Conservation (phyloP, 2,888 invertebrate genomes). For the Caenorhabditis macrosperma region DNA sequence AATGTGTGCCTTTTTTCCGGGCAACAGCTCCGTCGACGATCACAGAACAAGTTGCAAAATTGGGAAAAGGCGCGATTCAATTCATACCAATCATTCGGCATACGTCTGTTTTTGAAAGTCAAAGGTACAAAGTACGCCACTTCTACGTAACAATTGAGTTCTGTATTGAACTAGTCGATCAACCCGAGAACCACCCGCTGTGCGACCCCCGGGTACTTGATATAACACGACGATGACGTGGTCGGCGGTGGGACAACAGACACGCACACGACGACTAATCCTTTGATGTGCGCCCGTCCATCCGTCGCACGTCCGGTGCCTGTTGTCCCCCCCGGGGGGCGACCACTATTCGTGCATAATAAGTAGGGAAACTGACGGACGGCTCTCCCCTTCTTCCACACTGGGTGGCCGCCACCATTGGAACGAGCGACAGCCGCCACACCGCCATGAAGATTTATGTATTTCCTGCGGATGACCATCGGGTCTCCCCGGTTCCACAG, state of each 20-base stretch:
- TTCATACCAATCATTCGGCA: constrained; percentile 11
- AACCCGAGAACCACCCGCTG: constrained; percentile 29
- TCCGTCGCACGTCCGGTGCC: constrained; percentile 29
- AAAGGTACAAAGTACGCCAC: constrained; percentile 22
- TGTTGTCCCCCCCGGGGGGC: constrained; percentile 1
- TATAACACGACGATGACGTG: constrained; percentile 39
- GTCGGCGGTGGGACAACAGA: constrained; percentile 3
- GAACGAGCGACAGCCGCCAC: constrained; percentile 28
- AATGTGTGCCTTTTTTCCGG: constrained; percentile 47
- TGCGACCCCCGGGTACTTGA: constrained; percentile 34
- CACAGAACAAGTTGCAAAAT: constrained; percentile 53
- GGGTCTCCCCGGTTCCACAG: not conserved
- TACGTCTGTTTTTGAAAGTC: constrained; percentile 5
- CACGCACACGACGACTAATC: constrained; percentile 43
- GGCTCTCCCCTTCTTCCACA: constrained; percentile 20
- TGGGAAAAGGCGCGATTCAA: constrained; percentile 34
- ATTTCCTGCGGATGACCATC: constrained; percentile 26
- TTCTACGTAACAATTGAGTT: constrained; percentile 35
- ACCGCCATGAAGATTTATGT: constrained; percentile 42
- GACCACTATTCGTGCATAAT: constrained; percentile 41
- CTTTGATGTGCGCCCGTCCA: constrained; percentile 43
- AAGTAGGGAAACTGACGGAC: constrained; percentile 31
- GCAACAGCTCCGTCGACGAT: constrained; percentile 29
- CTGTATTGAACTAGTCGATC: constrained; percentile 19
- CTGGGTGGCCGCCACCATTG: constrained; percentile 32